A percentile compares a stretch with the other conserved stretches of the same genome.
These are phyloP conservation scores for Apamea monoglypha DNA, from an alignment of 2,888 invertebrate species.

Conservation along the genomic window DNA sequence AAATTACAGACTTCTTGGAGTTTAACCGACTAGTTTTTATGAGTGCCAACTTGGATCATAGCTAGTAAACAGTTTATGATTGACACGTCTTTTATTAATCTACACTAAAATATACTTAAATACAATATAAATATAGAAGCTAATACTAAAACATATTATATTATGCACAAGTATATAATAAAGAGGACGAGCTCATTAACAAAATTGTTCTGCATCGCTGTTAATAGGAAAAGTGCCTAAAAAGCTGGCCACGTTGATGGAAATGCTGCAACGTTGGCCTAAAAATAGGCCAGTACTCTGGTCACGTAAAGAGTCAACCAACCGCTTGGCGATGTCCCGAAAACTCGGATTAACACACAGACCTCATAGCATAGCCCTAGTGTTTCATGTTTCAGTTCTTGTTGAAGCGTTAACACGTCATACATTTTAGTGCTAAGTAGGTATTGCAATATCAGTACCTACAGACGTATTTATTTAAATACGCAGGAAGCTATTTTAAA, in stretches of 20 bases:
- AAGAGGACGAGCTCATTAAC: background rate
- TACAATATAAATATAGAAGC: background rate
- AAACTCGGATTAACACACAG: background rate
- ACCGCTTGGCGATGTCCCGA: background rate
- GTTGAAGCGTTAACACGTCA: background rate
- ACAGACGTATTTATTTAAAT: background rate
- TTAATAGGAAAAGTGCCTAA: background rate
- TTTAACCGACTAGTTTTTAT: background rate
- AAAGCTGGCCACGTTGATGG: background rate
- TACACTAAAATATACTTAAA: background rate
- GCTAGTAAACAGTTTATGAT: background rate
- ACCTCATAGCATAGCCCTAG: background rate
- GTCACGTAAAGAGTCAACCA: background rate
- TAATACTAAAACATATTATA: too few relatives aligned
- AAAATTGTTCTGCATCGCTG: background rate
- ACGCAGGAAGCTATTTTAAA: background rate
- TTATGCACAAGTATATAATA: too few relatives aligned
- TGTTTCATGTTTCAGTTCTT: background rate
- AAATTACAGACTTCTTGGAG: background rate
- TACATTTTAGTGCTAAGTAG: background rate
- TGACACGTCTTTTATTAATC: background rate
- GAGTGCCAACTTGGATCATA: background rate
- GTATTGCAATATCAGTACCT: background rate
- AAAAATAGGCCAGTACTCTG: background rate
- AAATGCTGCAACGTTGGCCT: background rate